A percentile compares a stretch with the other conserved stretches of the same genome.
Conservation (phyloP, 2,113 vertebrate species). For the Lucifuga dentata region DNA sequence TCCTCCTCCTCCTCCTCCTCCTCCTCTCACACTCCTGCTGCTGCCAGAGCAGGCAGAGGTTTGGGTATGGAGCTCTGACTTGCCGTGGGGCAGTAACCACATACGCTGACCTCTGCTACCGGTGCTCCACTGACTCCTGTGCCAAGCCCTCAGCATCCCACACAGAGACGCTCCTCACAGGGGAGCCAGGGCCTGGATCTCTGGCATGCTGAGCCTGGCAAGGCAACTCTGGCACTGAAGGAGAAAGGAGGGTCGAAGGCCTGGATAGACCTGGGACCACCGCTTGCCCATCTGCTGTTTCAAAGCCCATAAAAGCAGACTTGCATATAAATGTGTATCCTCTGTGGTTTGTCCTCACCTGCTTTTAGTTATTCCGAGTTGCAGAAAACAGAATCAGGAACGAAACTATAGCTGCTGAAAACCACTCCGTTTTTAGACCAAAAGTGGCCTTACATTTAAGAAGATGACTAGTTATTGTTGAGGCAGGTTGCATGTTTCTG, state of each 20-base stretch:
- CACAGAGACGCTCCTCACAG: slow-evolving; percentile 31
- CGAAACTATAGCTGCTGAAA: background rate
- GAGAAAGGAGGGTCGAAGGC: slow-evolving; percentile 28
- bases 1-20: background rate
- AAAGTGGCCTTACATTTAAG: no score
- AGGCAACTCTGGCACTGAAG: slow-evolving; percentile 41
- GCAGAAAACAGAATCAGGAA: background rate
- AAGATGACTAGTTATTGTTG: no score
- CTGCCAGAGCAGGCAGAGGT: slow-evolving; percentile 37
- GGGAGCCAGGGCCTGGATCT: slow-evolving; percentile 33
- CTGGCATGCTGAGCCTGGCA: slow-evolving; percentile 53
- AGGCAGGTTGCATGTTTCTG: no score
- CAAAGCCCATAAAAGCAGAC: slow-evolving; percentile 44
- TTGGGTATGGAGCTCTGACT: slow-evolving; percentile 33
- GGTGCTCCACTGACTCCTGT: slow-evolving; percentile 32
- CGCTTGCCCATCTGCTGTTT: slow-evolving; percentile 74
- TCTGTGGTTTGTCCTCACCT: slow-evolving; percentile 34
- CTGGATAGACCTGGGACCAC: slow-evolving; percentile 45
- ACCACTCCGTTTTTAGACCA: slow-evolving; percentile 9
- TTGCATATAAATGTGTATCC: slow-evolving; percentile 53
- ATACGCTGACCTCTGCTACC: slow-evolving; percentile 51
- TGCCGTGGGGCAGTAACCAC: slow-evolving; percentile 42
- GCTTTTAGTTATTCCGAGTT: slow-evolving; percentile 8
- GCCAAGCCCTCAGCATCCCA: slow-evolving; percentile 44
- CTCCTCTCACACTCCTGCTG: background rate